Conservation (phyloP, 1,140 invertebrate species). For the Triops longicaudatus region DNA sequence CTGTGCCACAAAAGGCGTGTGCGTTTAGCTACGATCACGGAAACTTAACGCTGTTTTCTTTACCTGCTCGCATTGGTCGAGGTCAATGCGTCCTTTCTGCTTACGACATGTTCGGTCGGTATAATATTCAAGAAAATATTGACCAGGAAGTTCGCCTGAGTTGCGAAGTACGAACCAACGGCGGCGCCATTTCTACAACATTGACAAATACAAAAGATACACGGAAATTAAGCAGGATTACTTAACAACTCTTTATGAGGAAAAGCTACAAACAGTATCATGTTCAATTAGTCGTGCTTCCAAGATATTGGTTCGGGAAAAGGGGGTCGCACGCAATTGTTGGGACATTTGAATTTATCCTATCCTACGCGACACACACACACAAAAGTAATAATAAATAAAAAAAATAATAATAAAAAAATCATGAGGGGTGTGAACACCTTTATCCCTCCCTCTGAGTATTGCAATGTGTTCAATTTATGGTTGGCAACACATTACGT, state of each 20-base stretch:
- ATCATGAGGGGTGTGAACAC: no score
- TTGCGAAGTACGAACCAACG: slow-evolving; percentile 87
- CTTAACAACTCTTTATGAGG: neutral
- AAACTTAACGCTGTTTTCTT: neutral
- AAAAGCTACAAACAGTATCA: neutral
- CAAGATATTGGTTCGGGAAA: no score
- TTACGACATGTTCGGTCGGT: slow-evolving; percentile 75
- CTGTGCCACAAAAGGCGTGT: slow-evolving; percentile 39
- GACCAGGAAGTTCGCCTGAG: slow-evolving; percentile 79
- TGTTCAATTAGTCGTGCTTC: no score
- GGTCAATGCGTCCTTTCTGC: slow-evolving; percentile 81
- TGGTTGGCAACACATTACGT: no score
- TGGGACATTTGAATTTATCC: no score
- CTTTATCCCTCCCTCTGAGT: no score
- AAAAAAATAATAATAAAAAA: no score
- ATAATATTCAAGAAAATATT: slow-evolving; percentile 90
- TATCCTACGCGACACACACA: no score
- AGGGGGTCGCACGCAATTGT: no score
- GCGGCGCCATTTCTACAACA: slow-evolving; percentile 89
- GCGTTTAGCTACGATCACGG: slow-evolving; percentile 32
- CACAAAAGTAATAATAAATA: no score
- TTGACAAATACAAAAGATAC: slow-evolving; percentile 43
- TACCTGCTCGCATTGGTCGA: slow-evolving; percentile 92
- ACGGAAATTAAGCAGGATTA: neutral
- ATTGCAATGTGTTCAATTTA: no score